These are phyloP conservation scores for human DNA, from an alignment of 2,113 vertebrate species.

Conservation along the genomic window GRCh38 chr17:44361001-44361500, in stretches of 20 bases:
- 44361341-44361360: background rate
- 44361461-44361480: background rate
- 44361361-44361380: background rate
- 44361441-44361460: background rate
- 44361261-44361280: background rate
- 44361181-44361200: background rate
- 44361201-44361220: background rate
- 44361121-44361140: background rate
- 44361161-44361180: background rate
- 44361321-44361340: background rate
- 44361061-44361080: background rate
- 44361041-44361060: background rate
- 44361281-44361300: background rate
- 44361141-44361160: background rate
- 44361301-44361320: background rate
- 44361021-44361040: conserved; percentile 5
- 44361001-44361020: conserved; percentile 49
- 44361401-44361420: background rate
- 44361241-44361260: background rate
- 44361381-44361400: background rate
- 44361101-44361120: background rate
- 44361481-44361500: background rate
- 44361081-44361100: background rate
- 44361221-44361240: background rate
- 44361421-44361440: background rate